phyloP scores from a whole-genome alignment of 2,113 vertebrate species.

The Zosterops hypoxanthus region DNA sequence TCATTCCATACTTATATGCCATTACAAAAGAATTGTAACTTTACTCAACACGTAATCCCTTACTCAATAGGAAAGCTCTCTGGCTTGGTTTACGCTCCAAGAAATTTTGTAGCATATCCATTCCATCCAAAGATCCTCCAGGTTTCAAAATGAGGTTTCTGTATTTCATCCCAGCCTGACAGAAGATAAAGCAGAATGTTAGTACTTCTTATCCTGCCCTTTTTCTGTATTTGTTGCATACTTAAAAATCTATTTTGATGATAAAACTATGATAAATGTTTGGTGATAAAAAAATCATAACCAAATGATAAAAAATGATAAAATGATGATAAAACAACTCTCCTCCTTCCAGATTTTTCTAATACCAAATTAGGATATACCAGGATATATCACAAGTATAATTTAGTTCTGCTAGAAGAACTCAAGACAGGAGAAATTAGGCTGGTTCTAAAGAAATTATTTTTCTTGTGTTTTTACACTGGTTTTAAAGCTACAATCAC shows the following conservation, averaged over 20 bases:
- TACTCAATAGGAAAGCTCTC: conserved; percentile 89
- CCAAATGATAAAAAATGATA: no score
- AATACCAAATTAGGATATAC: background rate
- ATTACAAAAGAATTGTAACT: conserved; percentile 26
- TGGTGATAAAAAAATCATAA: background rate
- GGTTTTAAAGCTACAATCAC: background rate
- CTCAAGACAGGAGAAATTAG: background rate
- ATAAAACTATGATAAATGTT: background rate
- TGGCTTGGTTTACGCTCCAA: conserved; percentile 86
- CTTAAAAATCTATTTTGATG: background rate
- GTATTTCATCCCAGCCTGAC: conserved; percentile 91
- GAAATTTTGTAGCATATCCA: conserved; percentile 89
- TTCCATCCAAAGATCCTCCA: conserved; percentile 89
- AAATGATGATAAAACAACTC: background rate
- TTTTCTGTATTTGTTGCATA: background rate
- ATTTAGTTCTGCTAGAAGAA: background rate
- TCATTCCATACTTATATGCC: conserved; percentile 11
- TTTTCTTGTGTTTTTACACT: background rate
- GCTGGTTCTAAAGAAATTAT: background rate
- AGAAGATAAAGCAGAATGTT: conserved; percentile 59
- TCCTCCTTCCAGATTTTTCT: background rate
- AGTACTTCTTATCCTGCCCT: conserved; percentile 26
- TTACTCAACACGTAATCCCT: conserved; percentile 80
- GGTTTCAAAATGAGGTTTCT: conserved; percentile 88
- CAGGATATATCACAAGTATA: background rate